Percentiles rank a stretch among this genome's conserved stretches.
Evolutionary conservation across 2,888 invertebrate genomes (phyloP).

Genomic region (Aromia moschata): DNA sequence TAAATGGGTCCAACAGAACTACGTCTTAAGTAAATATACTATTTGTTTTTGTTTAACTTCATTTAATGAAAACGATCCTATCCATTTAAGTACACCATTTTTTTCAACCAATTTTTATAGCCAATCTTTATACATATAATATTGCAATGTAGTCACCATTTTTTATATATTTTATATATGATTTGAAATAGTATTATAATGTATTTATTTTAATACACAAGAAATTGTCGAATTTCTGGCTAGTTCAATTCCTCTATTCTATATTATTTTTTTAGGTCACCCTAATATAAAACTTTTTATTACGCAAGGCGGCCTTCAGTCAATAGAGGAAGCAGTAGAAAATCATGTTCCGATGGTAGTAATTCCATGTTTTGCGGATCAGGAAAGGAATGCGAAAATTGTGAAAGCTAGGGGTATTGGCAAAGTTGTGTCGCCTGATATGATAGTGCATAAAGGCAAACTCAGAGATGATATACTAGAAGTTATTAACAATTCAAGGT

Average conservation of each 20-base stretch:
- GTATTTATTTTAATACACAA: too few relatives aligned
- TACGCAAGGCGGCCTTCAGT: slow-evolving; percentile 52
- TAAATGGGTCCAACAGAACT: slow-evolving; percentile 34
- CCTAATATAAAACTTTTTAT: slow-evolving; percentile 31
- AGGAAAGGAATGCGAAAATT: slow-evolving; percentile 34
- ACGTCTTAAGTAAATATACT: slow-evolving; percentile 33
- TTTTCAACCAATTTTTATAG: too few relatives aligned
- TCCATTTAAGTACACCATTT: too few relatives aligned
- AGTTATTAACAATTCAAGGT: slow-evolving; percentile 4
- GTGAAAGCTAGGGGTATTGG: slow-evolving; percentile 9
- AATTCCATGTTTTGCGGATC: slow-evolving; percentile 58
- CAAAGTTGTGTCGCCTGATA: background rate
- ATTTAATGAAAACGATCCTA: too few relatives aligned
- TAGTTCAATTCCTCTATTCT: too few relatives aligned
- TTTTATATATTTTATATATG: too few relatives aligned
- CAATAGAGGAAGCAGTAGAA: slow-evolving; percentile 58
- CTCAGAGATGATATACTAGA: background rate
- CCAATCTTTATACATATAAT: too few relatives aligned
- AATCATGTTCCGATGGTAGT: slow-evolving; percentile 59
- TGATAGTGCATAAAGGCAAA: background rate
- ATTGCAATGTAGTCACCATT: too few relatives aligned
- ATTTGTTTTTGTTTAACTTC: too few relatives aligned
- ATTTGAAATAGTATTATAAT: too few relatives aligned
- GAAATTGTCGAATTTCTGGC: too few relatives aligned
- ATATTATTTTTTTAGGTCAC: slow-evolving; percentile 27